Evolutionary conservation across 2,888 invertebrate genomes (phyloP).

Genomic region (Rugalucina vietnamica): DNA sequence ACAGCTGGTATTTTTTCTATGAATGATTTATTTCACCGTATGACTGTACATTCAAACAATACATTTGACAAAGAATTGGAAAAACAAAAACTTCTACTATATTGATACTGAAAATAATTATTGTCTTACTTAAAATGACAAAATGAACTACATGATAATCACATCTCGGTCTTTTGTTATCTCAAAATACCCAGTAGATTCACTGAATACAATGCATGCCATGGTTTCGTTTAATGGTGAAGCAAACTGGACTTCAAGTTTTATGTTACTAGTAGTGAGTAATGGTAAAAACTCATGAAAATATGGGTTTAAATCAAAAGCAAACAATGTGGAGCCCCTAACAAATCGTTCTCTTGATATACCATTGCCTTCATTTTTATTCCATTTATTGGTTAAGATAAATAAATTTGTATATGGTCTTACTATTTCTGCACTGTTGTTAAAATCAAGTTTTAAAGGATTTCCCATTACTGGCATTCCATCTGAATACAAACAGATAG

Average conservation of each 20-base stretch:
- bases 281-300: constrained; percentile 21
- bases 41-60: too few relatives aligned
- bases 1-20: too few relatives aligned
- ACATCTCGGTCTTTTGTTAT: too few relatives aligned
- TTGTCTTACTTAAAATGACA: too few relatives aligned
- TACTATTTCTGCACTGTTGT: background rate
- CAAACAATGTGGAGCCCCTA: constrained; percentile 13
- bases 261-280: constrained; percentile 20
- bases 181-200: too few relatives aligned
- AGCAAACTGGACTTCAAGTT: constrained; percentile 19
- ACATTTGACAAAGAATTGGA: too few relatives aligned
- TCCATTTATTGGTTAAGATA: background rate
- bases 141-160: too few relatives aligned
- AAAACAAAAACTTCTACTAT: too few relatives aligned
- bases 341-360: background rate
- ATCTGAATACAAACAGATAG: constrained; percentile 14
- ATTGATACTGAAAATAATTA: too few relatives aligned
- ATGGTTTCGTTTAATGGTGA: too few relatives aligned
- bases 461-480: background rate
- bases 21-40: too few relatives aligned
- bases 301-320: constrained; percentile 20
- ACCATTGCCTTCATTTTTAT: background rate
- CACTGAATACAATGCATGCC: too few relatives aligned
- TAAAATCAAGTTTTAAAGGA: constrained; percentile 19
- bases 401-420: constrained; percentile 14